Evolutionary conservation across 1,140 invertebrate genomes (phyloP).

Genomic region (Vanessa atalanta): DNA sequence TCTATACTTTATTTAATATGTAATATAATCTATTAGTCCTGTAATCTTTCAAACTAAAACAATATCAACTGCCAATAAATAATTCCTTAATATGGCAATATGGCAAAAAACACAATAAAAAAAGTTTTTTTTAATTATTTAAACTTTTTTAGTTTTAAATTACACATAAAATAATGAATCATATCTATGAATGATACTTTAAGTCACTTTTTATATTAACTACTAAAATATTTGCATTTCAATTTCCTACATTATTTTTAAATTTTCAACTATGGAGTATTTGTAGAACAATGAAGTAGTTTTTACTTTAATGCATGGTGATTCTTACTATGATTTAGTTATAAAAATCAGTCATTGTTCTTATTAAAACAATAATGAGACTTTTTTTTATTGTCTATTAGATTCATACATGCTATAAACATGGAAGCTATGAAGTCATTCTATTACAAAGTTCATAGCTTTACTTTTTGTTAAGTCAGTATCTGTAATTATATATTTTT

Average conservation of each 20-base stretch:
- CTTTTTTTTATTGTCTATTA: conserved; percentile 16
- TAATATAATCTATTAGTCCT: conserved; percentile 21
- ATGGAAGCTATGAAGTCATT: conserved; percentile 1
- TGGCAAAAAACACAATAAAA: too few species aligned
- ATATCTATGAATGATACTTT: too few species aligned
- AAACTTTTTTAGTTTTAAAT: too few species aligned
- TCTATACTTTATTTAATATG: conserved; percentile 28
- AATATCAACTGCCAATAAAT: too few species aligned
- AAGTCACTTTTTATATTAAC: too few species aligned
- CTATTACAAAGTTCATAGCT: background rate
- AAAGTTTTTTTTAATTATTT: too few species aligned
- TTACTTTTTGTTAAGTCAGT: background rate
- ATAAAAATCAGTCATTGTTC: conserved; percentile 29
- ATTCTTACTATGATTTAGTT: conserved; percentile 6
- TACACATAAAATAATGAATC: too few species aligned
- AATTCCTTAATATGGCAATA: too few species aligned
- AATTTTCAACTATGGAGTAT: background rate
- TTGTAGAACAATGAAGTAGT: conserved; percentile 11
- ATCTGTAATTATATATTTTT: too few species aligned
- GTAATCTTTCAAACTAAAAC: conserved; percentile 20
- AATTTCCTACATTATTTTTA: background rate
- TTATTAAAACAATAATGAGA: conserved; percentile 23
- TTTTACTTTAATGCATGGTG: background rate
- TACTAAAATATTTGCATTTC: background rate
- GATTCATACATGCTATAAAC: background rate